Conservation (phyloP, 2,113 vertebrate genomes). For the Theristicus caerulescens region DNA sequence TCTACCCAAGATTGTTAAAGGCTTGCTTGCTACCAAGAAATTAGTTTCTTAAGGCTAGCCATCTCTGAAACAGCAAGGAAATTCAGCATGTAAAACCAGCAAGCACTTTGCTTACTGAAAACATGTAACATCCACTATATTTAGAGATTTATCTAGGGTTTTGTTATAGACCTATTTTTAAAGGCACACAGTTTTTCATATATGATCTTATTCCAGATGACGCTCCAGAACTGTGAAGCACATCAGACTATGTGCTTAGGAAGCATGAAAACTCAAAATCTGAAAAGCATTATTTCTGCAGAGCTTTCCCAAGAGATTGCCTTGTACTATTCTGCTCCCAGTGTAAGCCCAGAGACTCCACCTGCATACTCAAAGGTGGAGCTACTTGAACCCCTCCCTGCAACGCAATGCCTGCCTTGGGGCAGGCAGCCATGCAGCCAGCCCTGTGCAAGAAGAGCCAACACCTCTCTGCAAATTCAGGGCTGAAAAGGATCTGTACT, state of each 20-base stretch:
- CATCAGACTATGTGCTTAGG: neutral
- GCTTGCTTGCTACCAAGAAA: constrained; percentile 8
- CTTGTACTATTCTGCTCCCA: neutral
- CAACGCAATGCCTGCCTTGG: neutral
- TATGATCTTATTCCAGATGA: neutral
- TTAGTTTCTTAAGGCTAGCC: neutral
- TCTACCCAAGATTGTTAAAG: neutral
- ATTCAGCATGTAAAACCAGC: neutral
- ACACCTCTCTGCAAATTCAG: neutral
- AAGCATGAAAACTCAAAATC: neutral
- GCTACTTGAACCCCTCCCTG: neutral
- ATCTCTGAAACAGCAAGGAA: neutral
- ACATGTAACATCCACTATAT: neutral
- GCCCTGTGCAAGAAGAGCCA: neutral
- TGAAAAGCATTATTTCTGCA: neutral
- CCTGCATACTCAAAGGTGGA: neutral
- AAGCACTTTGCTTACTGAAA: neutral
- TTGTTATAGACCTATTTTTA: neutral
- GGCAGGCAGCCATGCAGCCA: neutral
- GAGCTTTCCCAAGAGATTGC: neutral
- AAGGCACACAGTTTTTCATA: neutral
- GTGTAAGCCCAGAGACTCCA: neutral
- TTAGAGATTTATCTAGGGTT: neutral
- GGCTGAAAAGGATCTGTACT: neutral
- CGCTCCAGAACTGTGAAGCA: neutral